Evolutionary conservation across 2,888 invertebrate genomes (phyloP).

Genomic region (Meliscaeva auricollis): DNA sequence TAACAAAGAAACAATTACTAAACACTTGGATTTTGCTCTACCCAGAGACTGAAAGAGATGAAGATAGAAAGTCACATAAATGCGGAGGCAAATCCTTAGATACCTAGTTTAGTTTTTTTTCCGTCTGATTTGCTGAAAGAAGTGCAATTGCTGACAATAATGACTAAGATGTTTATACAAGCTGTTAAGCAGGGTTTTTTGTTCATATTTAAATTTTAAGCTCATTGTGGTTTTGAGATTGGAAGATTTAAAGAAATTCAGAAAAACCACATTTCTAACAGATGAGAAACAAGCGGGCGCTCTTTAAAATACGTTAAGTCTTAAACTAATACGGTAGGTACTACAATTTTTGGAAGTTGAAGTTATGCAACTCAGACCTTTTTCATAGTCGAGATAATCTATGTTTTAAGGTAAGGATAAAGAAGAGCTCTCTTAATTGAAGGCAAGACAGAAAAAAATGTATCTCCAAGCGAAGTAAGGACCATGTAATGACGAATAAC

Average conservation of each 20-base stretch:
- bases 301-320: too few relatives aligned
- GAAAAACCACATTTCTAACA: too few relatives aligned
- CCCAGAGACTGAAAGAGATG: not conserved
- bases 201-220: not conserved
- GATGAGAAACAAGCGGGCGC: too few relatives aligned
- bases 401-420: too few relatives aligned
- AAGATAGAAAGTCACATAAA: not conserved
- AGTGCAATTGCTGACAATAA: slow-evolving; percentile 20
- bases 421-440: too few relatives aligned
- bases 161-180: not conserved
- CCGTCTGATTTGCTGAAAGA: slow-evolving; percentile 25
- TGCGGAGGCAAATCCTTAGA: slow-evolving; percentile 50
- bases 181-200: not conserved
- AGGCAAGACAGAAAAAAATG: too few relatives aligned
- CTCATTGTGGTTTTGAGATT: not conserved
- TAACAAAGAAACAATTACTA: slow-evolving; percentile 33
- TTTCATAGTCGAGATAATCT: too few relatives aligned
- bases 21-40: slow-evolving; percentile 25
- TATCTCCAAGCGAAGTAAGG: too few relatives aligned
- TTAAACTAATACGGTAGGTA: too few relatives aligned
- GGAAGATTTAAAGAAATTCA: not conserved
- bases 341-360: too few relatives aligned
- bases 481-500: too few relatives aligned
- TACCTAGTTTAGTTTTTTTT: slow-evolving; percentile 32
- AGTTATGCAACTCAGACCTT: too few relatives aligned